Percentiles rank a stretch among this genome's conserved stretches.
phyloP scores from a whole-genome alignment of 2,888 invertebrate species.

The Macrosoma leucophasiata region DNA sequence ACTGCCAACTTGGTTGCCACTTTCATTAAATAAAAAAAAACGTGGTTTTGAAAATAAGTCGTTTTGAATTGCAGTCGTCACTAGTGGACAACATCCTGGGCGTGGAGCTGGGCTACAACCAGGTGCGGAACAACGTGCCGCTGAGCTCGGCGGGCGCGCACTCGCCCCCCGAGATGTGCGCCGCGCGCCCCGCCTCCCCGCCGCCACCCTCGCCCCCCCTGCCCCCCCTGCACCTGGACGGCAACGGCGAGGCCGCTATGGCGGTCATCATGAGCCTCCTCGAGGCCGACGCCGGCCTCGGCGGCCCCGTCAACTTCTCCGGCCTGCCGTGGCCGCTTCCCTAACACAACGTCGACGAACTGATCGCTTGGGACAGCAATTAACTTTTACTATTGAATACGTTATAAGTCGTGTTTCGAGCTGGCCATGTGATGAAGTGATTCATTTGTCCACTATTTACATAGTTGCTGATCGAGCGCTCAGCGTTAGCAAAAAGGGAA shows the following conservation, averaged over 20 bases:
- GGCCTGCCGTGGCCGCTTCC: slow-evolving; percentile 91
- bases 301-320: slow-evolving; percentile 90
- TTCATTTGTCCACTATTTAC: too few relatives aligned
- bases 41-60: too few relatives aligned
- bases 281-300: slow-evolving; percentile 92
- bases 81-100: slow-evolving; percentile 46
- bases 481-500: too few relatives aligned
- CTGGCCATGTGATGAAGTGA: too few relatives aligned
- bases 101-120: slow-evolving; percentile 31
- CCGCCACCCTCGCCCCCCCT: slow-evolving; percentile 41
- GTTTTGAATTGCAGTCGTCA: slow-evolving; percentile 38
- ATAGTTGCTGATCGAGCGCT: too few relatives aligned
- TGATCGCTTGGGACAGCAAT: too few relatives aligned
- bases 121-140: slow-evolving; percentile 54
- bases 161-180: slow-evolving; percentile 38
- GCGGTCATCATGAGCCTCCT: slow-evolving; percentile 93
- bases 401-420: too few relatives aligned
- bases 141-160: slow-evolving; percentile 39
- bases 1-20: too few relatives aligned
- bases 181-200: slow-evolving; percentile 30
- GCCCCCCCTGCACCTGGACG: slow-evolving; percentile 71
- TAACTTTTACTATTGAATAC: too few relatives aligned
- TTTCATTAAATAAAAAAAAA: too few relatives aligned
- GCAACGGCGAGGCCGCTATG: slow-evolving; percentile 93
- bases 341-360: slow-evolving; percentile 51